Conservation (phyloP, 2,888 invertebrate genomes). For the Rhagium mordax region DNA sequence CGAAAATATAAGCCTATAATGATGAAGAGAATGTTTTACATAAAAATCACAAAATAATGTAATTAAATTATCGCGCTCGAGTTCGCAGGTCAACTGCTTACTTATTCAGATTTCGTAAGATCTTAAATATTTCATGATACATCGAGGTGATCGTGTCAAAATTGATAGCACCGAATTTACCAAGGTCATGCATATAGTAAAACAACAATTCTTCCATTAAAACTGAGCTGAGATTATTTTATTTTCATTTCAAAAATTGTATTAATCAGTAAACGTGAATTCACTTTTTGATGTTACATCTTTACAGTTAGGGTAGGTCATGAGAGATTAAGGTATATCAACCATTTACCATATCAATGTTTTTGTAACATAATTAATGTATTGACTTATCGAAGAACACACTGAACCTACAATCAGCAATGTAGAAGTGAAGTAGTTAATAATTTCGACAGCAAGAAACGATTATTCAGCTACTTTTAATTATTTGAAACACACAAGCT, state of each 20-base stretch:
- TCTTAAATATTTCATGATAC: constrained; percentile 26
- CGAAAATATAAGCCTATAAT: background rate
- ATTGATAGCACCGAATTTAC: constrained; percentile 32
- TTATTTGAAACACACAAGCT: background rate
- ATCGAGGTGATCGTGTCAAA: constrained; percentile 26
- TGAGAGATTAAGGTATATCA: constrained; percentile 51
- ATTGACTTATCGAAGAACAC: background rate
- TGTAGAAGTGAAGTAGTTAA: background rate
- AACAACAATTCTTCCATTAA: constrained; percentile 30
- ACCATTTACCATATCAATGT: constrained; percentile 4
- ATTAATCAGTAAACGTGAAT: constrained; percentile 37
- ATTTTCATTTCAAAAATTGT: constrained; percentile 34
- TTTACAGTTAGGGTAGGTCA: constrained; percentile 47
- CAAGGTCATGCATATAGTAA: constrained; percentile 35
- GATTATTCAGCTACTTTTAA: background rate
- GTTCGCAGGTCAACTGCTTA: constrained; percentile 10
- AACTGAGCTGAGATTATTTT: constrained; percentile 34
- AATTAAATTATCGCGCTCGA: background rate
- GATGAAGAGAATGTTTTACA: background rate
- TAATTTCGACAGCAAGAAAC: background rate
- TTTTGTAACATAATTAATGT: constrained; percentile 20
- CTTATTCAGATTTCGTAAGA: constrained; percentile 16
- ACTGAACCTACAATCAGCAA: background rate
- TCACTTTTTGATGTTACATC: constrained; percentile 35
- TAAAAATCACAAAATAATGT: constrained; percentile 12